phyloP scores from a whole-genome alignment of 2,797 vertebrate genomes.

The Pterois miles region DNA sequence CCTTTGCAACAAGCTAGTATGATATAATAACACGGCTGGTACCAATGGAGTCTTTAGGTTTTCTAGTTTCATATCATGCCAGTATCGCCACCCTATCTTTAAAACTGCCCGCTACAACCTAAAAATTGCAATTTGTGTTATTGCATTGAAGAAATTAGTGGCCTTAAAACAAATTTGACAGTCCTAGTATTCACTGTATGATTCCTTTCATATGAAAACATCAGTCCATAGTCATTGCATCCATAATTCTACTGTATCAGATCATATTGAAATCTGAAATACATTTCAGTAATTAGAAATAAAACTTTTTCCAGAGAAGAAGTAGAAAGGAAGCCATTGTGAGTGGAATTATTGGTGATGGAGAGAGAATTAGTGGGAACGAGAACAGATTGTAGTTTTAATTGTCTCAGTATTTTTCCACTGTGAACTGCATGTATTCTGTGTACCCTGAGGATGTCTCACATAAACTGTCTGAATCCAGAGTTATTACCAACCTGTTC shows the following conservation, averaged over 20 bases:
- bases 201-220: not conserved
- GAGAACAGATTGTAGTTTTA: constrained; percentile 6
- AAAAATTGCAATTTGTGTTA: no score
- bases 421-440: constrained; percentile 3
- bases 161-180: no score
- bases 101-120: no score
- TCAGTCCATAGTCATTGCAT: not conserved
- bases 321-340: not conserved
- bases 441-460: not conserved
- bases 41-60: no score
- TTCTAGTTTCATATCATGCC: no score
- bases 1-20: no score
- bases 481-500: not conserved
- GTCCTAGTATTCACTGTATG: no score
- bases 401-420: constrained; percentile 14
- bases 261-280: not conserved
- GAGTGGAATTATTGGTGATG: not conserved
- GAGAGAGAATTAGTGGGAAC: not conserved
- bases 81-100: no score
- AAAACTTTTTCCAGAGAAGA: not conserved
- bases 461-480: not conserved
- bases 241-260: not conserved
- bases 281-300: not conserved
- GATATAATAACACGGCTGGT: no score
- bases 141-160: no score